Evolutionary conservation across 2,797 vertebrate species (phyloP).

Genomic region (Apogon hyalosoma): DNA sequence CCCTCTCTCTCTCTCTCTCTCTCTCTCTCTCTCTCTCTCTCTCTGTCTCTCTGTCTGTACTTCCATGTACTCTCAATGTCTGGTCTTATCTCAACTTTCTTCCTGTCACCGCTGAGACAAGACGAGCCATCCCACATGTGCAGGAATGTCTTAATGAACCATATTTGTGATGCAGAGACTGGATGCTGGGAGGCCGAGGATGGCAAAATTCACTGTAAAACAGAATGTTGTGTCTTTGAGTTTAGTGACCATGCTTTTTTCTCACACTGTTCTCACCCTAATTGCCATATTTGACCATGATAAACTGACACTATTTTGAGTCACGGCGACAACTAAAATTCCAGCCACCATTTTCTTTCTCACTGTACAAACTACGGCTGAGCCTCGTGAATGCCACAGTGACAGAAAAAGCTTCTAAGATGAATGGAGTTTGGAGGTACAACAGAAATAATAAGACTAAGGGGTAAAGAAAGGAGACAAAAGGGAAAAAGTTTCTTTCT

Average conservation of each 20-base stretch:
- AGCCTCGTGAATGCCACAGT: too few relatives aligned
- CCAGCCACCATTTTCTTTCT: too few relatives aligned
- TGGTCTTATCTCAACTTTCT: slow-evolving; percentile 61
- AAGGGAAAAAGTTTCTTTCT: background rate
- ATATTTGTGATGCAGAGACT: slow-evolving; percentile 29
- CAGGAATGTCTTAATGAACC: slow-evolving; percentile 78
- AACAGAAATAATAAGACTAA: slow-evolving; percentile 8
- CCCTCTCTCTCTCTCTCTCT: background rate
- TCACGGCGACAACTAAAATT: background rate
- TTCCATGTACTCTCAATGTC: slow-evolving; percentile 41
- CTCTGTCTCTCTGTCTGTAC: slow-evolving; percentile 11
- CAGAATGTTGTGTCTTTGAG: slow-evolving; percentile 14
- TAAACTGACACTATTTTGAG: background rate
- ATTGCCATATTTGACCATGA: background rate
- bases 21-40: background rate
- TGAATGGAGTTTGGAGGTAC: slow-evolving; percentile 13
- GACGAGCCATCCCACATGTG: slow-evolving; percentile 59
- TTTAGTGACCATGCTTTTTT: slow-evolving; percentile 6
- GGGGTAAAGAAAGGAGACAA: slow-evolving; percentile 8
- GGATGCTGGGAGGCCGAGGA: slow-evolving; percentile 38
- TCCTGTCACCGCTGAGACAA: slow-evolving; percentile 61
- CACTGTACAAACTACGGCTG: too few relatives aligned
- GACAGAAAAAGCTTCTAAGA: slow-evolving; percentile 21
- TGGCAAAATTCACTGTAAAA: slow-evolving; percentile 34
- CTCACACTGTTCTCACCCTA: background rate